Conservation (phyloP, 2,113 vertebrate genomes). For the Lathamus discolor region DNA sequence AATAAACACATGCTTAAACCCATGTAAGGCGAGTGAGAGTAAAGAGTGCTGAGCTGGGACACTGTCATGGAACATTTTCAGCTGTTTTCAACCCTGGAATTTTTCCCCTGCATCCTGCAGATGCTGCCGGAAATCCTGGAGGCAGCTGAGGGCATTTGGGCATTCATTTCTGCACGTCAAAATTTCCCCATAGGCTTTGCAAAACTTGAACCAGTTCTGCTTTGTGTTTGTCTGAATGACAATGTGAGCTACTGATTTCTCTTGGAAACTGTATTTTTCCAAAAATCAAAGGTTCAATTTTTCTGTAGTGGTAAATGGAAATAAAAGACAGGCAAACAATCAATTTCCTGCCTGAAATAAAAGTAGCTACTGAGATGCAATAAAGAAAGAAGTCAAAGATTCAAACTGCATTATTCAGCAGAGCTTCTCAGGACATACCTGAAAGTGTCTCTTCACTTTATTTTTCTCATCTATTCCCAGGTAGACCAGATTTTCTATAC, state of each 20-base stretch:
- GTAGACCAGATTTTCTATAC: background rate
- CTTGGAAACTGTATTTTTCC: background rate
- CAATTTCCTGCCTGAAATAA: constrained; percentile 40
- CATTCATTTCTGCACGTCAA: constrained; percentile 23
- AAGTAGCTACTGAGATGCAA: background rate
- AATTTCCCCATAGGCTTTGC: background rate
- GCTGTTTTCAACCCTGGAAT: constrained; percentile 31
- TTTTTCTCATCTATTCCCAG: constrained; percentile 12
- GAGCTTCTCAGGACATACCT: background rate
- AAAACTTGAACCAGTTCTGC: constrained; percentile 16
- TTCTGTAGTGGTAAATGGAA: constrained; percentile 6
- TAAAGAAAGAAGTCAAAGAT: background rate
- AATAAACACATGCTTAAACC: constrained; percentile 33
- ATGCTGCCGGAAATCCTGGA: background rate
- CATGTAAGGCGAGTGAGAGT: background rate
- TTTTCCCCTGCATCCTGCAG: background rate
- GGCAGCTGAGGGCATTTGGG: constrained; percentile 14
- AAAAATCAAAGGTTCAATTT: constrained; percentile 26
- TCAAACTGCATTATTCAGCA: background rate
- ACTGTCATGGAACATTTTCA: constrained; percentile 6
- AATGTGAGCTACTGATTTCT: constrained; percentile 23
- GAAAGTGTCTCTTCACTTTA: background rate
- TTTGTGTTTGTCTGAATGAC: constrained; percentile 13
- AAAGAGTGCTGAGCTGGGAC: background rate
- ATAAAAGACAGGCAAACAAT: constrained; percentile 38